Percentiles rank a stretch among this genome's conserved stretches.
phyloP scores from a whole-genome alignment of 2,888 invertebrate species.

The Acanthoscelides obtectus region DNA sequence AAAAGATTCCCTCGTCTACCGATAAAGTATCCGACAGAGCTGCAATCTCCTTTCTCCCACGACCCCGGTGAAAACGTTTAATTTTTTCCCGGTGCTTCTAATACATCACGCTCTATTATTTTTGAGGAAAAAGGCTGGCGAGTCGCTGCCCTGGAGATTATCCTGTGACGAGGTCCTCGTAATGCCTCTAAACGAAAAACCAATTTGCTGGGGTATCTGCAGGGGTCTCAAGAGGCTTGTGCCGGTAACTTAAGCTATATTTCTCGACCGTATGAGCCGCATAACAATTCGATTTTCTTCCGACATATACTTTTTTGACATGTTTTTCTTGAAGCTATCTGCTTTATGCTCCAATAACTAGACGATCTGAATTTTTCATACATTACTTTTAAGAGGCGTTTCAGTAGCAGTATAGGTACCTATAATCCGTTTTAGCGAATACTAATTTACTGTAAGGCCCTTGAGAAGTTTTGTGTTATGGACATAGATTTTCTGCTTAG shows the following conservation, averaged over 20 bases:
- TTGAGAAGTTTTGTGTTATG: no score
- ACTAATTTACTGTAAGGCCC: no score
- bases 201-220: slow-evolving; percentile 25
- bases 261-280: not conserved
- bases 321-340: no score
- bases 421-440: no score
- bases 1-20: not conserved
- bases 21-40: not conserved
- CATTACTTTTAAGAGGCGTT: no score
- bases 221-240: slow-evolving; percentile 14
- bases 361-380: no score
- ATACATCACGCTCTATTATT: not conserved
- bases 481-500: no score
- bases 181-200: slow-evolving; percentile 30
- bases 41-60: not conserved
- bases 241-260: slow-evolving; percentile 13
- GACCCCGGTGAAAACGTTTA: not conserved
- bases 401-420: no score
- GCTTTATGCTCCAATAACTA: no score
- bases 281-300: not conserved
- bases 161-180: slow-evolving; percentile 33
- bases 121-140: slow-evolving; percentile 2
- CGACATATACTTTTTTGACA: not conserved
- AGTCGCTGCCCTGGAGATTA: slow-evolving; percentile 24
- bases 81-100: not conserved